phyloP scores from a whole-genome alignment of 2,888 invertebrate genomes.

The Neoitamus cyanurus region DNA sequence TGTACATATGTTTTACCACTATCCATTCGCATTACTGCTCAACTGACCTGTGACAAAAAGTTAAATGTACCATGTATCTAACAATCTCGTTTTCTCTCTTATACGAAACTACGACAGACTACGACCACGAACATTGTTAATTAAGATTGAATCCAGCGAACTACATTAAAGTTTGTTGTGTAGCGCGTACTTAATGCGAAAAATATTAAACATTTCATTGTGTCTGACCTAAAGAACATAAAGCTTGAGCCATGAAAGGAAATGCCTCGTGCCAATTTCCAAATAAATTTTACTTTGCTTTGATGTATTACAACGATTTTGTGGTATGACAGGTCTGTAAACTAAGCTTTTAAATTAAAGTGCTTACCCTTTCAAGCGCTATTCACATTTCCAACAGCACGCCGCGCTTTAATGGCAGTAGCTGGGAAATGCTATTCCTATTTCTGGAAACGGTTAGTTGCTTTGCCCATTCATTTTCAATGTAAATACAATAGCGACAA shows the following conservation, averaged over 20 bases:
- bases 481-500: constrained; percentile 13
- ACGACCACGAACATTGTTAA: neutral
- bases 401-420: neutral
- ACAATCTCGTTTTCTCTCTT: too few relatives aligned
- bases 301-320: neutral
- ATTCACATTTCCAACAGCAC: neutral
- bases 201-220: neutral
- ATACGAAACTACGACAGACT: too few relatives aligned
- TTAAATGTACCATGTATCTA: too few relatives aligned
- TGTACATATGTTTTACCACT: too few relatives aligned
- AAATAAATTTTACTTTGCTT: neutral
- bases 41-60: too few relatives aligned
- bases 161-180: neutral
- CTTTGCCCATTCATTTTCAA: neutral
- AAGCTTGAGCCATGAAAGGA: neutral
- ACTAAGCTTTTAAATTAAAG: neutral
- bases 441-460: neutral
- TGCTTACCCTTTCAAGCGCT: neutral
- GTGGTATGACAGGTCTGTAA: neutral
- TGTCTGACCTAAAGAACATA: neutral
- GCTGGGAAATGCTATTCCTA: neutral
- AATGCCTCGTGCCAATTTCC: neutral
- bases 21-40: too few relatives aligned
- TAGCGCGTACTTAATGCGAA: neutral
- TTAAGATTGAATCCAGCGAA: neutral